Conservation (phyloP, 2,797 vertebrate species). For the Adrianichthys oophorus region DNA sequence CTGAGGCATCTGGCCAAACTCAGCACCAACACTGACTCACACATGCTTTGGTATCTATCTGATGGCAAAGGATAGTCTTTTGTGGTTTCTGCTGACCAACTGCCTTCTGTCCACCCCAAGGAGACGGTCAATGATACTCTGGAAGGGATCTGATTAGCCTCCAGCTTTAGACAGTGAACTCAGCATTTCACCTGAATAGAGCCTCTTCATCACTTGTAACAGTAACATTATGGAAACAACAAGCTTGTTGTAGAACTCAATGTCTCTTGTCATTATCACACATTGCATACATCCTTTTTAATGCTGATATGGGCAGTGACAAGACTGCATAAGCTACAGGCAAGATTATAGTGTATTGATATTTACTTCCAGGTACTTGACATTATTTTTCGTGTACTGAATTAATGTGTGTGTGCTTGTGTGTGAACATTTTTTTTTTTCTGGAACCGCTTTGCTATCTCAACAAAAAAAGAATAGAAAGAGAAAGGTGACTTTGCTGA, state of each 20-base stretch:
- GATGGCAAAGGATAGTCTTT: constrained; percentile 8
- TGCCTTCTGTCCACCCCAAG: constrained; percentile 8
- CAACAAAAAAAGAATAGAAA: neutral
- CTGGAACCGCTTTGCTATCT: neutral
- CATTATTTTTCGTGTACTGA: constrained; percentile 8
- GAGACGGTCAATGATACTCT: constrained; percentile 13
- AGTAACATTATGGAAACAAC: constrained; percentile 17
- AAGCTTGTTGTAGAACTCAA: neutral
- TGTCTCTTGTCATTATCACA: neutral
- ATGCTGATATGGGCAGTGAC: constrained; percentile 19
- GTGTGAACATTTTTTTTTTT: neutral
- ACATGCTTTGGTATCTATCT: constrained; percentile 15
- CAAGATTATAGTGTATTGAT: constrained; percentile 23
- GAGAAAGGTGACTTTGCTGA: neutral
- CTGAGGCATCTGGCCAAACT: neutral
- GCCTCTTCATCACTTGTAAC: constrained; percentile 16
- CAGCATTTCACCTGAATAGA: constrained; percentile 22
- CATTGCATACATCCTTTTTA: constrained; percentile 3
- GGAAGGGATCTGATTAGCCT: constrained; percentile 14
- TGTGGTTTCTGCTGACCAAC: constrained; percentile 11
- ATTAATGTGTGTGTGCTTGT: constrained; percentile 8
- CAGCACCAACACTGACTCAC: constrained; percentile 18
- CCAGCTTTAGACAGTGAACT: constrained; percentile 22
- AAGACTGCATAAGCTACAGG: constrained; percentile 10
- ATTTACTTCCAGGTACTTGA: constrained; percentile 16